A percentile compares a stretch with the other conserved stretches of the same genome.
phyloP scores from a whole-genome alignment of 2,797 vertebrate species.

The Mormyrus hasselquistii region DNA sequence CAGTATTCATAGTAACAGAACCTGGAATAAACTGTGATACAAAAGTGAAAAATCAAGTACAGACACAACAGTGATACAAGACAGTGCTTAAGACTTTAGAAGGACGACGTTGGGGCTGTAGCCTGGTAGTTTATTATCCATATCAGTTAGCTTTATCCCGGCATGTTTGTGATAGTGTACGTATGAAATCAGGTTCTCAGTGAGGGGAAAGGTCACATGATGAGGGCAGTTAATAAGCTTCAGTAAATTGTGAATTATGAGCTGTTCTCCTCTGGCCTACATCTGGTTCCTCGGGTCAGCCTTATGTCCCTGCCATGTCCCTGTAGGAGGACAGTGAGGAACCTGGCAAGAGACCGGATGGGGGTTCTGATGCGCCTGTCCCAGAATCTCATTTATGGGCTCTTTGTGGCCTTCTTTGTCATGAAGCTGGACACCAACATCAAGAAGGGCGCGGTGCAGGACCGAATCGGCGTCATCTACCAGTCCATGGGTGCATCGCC shows the following conservation, averaged over 20 bases:
- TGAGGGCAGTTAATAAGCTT: neutral
- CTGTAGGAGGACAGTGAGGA: slow-evolving; percentile 73
- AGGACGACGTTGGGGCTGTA: neutral
- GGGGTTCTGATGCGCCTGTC: slow-evolving; percentile 82
- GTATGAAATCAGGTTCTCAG: neutral
- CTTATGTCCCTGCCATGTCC: neutral
- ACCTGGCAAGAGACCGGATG: slow-evolving; percentile 79
- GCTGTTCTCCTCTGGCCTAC: neutral
- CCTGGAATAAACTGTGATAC: neutral
- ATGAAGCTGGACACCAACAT: slow-evolving; percentile 66
- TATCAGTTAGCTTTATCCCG: neutral
- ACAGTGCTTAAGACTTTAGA: neutral
- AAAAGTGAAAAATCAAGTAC: neutral
- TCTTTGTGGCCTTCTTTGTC: slow-evolving; percentile 83
- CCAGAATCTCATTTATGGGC: slow-evolving; percentile 85
- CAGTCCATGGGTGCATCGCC: slow-evolving; percentile 77
- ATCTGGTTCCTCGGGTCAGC: neutral
- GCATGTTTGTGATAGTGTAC: neutral
- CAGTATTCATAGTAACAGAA: neutral
- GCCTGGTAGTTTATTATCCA: neutral
- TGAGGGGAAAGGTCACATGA: neutral
- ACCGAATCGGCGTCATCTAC: slow-evolving; percentile 86
- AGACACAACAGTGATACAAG: neutral
- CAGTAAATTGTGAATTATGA: neutral
- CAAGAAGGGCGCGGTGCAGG: slow-evolving; percentile 79